Percentiles rank a stretch among this genome's conserved stretches.
Conservation (phyloP, 1,140 invertebrate species). For the Ips typographus region DNA sequence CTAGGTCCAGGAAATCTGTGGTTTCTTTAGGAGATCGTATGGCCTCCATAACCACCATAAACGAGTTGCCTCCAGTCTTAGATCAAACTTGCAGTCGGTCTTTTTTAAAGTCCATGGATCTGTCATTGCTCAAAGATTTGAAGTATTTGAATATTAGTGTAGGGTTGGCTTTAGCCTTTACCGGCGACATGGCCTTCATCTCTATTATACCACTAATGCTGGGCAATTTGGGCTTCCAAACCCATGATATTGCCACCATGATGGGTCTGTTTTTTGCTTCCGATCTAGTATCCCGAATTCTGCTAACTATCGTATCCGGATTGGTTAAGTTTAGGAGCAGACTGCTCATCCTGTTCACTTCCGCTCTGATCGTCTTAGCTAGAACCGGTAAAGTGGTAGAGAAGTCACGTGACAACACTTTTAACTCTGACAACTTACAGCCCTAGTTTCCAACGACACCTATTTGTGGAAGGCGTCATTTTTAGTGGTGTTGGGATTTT, state of each 20-base stretch:
- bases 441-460: slow-evolving; percentile 19
- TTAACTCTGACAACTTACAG: slow-evolving; percentile 7
- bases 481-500: slow-evolving; percentile 37
- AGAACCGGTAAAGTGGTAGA: slow-evolving; percentile 38
- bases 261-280: slow-evolving; percentile 44
- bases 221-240: slow-evolving; percentile 39
- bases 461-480: slow-evolving; percentile 33
- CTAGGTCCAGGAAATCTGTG: slow-evolving; percentile 27
- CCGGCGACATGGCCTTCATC: slow-evolving; percentile 45
- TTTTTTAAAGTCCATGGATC: slow-evolving; percentile 39
- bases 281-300: slow-evolving; percentile 43
- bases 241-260: slow-evolving; percentile 40
- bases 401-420: background rate
- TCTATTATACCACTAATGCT: slow-evolving; percentile 45
- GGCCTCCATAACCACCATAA: slow-evolving; percentile 32
- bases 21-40: slow-evolving; percentile 34
- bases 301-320: slow-evolving; percentile 40
- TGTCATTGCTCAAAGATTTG: slow-evolving; percentile 44
- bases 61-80: slow-evolving; percentile 6
- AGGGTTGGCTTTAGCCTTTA: slow-evolving; percentile 43
- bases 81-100: slow-evolving; percentile 29
- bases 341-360: slow-evolving; percentile 42
- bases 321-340: slow-evolving; percentile 41
- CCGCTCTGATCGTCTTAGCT: slow-evolving; percentile 41
- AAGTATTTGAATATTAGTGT: slow-evolving; percentile 45